Base-by-base conservation (phyloP, 2,888 invertebrate genomes). In the Hypolimnas misippus region DNA sequence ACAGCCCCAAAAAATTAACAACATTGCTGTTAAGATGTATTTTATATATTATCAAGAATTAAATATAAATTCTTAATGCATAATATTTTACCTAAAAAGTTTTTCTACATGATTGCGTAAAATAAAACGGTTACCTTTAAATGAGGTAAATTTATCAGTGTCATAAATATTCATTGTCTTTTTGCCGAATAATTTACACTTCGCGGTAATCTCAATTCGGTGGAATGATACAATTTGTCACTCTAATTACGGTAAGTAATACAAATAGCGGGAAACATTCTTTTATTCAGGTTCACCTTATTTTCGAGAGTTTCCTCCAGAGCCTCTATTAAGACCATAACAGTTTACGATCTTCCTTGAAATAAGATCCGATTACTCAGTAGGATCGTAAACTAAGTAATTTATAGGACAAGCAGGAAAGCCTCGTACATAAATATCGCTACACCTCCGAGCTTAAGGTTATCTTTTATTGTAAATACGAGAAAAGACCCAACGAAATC, bases 331-430 rank as follows among this genome's bases (percentile, higher is more conserved):
- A 76, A 74, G 74, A 75, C 75, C 72, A 75, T 79, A 77, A 78
- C 73, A 81, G 79, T 85, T 87, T 84, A 86, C 77, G 81, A 77
- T 66, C 76, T 69, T 78, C 78, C 76, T 73, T 71, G 70, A 69
- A 77, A 83, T 79, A 77, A 77, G 77, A 77, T 81, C 76, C 82
- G 84, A 83, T 84, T 85, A 87, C 86, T 87, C 86, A 83, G 76
- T 78, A 74, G 78, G 75, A 68, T 84, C 86, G 84, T 88, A 86
- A 88, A 89, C 84, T 84, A 85, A 85, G 86, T 84, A 83, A 87
- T 87, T 85, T 87, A 84, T 84, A 75, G 73, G 73, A 73, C 70
- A 68, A 69, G 44, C 42, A 35, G 25, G 25, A 19, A n/a, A 53
- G 35, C 19, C 25, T 59, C 71, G 66, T 72, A 73, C 76, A 82